phyloP scores from a whole-genome alignment of 2,888 invertebrate species.

The Lagria hirta region DNA sequence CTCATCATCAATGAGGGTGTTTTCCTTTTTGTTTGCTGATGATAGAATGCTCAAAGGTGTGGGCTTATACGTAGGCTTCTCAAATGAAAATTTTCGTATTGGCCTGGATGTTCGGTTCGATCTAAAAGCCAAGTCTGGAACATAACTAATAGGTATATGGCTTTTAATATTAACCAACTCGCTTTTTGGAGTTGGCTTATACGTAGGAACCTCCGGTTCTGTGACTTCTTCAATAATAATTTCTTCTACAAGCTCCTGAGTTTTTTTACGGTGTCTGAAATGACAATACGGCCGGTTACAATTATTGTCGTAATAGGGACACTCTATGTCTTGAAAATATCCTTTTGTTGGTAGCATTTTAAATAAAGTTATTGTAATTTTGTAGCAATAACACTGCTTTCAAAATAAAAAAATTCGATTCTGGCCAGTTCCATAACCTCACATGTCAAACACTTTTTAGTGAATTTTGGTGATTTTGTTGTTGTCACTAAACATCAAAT shows the following conservation, averaged over 20 bases:
- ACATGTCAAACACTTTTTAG: no score
- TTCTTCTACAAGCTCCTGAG: slow-evolving; percentile 57
- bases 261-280: slow-evolving; percentile 79
- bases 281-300: slow-evolving; percentile 93
- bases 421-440: slow-evolving; percentile 17
- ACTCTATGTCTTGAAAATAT: slow-evolving; percentile 81
- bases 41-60: slow-evolving; percentile 51
- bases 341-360: slow-evolving; percentile 89
- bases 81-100: slow-evolving; percentile 32
- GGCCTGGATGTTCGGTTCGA: slow-evolving; percentile 51
- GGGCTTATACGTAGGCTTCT: slow-evolving; percentile 51
- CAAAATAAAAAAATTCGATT: slow-evolving; percentile 11
- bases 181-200: slow-evolving; percentile 56
- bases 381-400: slow-evolving; percentile 27
- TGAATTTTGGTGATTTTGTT: slow-evolving; percentile 6
- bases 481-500: slow-evolving; percentile 10
- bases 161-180: slow-evolving; percentile 54
- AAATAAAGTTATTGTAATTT: slow-evolving; percentile 17
- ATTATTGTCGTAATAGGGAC: slow-evolving; percentile 80
- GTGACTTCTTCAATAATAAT: slow-evolving; percentile 53
- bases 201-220: slow-evolving; percentile 47
- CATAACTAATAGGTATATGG: slow-evolving; percentile 56
- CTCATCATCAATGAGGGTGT: slow-evolving; percentile 24
- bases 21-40: slow-evolving; percentile 36
- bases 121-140: slow-evolving; percentile 57